Evolutionary conservation across 2,797 vertebrate genomes (phyloP).

Genomic region (Mormyrops boulengeri): DNA sequence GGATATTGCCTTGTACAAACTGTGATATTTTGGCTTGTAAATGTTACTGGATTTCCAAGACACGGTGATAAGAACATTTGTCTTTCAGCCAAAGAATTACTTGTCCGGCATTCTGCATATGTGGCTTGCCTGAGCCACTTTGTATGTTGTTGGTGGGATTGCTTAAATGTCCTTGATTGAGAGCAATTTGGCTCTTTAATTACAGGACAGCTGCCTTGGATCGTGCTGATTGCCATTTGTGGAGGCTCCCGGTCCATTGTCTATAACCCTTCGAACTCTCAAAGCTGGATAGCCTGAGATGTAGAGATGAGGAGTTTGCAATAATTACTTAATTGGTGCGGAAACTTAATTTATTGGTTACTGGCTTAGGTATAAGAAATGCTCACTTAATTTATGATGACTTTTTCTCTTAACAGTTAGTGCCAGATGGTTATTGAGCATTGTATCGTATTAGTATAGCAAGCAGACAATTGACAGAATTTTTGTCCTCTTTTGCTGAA

Average conservation of each 20-base stretch:
- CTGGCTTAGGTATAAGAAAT: neutral
- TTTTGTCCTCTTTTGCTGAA: neutral
- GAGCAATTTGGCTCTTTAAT: conserved; percentile 73
- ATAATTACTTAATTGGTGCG: conserved; percentile 6
- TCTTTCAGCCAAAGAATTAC: neutral
- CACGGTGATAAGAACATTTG: conserved; percentile 9
- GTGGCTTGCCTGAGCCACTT: conserved; percentile 17
- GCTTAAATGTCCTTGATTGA: conserved; percentile 71
- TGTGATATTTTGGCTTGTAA: conserved; percentile 1
- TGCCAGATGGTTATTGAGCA: neutral
- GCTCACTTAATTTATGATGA: neutral
- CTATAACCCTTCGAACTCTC: conserved; percentile 62
- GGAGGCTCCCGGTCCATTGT: conserved; percentile 62
- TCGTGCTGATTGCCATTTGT: conserved; percentile 66
- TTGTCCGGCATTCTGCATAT: conserved; percentile 14
- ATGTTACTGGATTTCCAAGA: conserved; percentile 9
- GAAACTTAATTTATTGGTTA: neutral
- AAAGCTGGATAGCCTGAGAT: conserved; percentile 53
- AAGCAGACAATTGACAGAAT: neutral
- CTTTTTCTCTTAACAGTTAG: neutral
- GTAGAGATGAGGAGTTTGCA: conserved; percentile 44
- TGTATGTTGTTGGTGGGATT: conserved; percentile 15
- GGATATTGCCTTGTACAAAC: neutral
- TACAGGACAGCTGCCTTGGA: conserved; percentile 68
- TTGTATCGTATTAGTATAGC: neutral